These are phyloP conservation scores for Brachyptera risi DNA, from an alignment of 2,888 invertebrate genomes.

Conservation along the genomic window DNA sequence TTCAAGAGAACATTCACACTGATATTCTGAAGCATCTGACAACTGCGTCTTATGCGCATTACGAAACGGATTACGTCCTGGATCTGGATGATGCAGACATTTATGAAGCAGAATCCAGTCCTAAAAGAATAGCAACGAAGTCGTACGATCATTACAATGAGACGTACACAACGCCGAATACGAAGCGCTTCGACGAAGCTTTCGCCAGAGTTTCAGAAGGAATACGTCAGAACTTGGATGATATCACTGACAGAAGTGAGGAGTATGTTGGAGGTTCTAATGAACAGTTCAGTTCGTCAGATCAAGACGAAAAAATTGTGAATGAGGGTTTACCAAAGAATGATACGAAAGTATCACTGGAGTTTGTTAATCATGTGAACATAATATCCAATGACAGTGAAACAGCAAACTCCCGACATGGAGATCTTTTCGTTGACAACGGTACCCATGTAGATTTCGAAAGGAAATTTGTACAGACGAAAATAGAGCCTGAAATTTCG, in stretches of 20 bases:
- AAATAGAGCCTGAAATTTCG: constrained; percentile 49
- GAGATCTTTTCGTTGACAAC: constrained; percentile 42
- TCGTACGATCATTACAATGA: constrained; percentile 2
- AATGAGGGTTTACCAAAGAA: constrained; percentile 36
- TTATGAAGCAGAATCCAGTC: constrained; percentile 3
- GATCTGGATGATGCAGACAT: not conserved
- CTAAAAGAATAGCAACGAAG: not conserved
- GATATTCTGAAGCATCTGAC: constrained; percentile 16
- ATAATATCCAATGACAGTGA: constrained; percentile 20
- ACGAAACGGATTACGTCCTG: constrained; percentile 16
- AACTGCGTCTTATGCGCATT: constrained; percentile 8
- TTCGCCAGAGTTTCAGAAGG: constrained; percentile 51
- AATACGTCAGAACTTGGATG: constrained; percentile 50
- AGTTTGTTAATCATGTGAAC: constrained; percentile 37
- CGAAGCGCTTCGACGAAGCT: constrained; percentile 52
- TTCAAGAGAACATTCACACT: constrained; percentile 14
- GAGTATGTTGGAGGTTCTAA: constrained; percentile 35
- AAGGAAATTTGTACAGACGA: constrained; percentile 53
- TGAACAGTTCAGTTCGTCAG: constrained; percentile 40
- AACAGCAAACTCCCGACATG: not conserved
- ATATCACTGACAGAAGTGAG: constrained; percentile 34
- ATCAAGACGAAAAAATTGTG: constrained; percentile 36
- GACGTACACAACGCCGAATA: constrained; percentile 52
- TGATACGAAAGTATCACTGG: constrained; percentile 37
- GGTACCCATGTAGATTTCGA: constrained; percentile 48